Percentiles rank a stretch among this genome's conserved stretches.
Evolutionary conservation across 2,797 vertebrate species (phyloP).

Genomic region (Macroramphosus scolopax): DNA sequence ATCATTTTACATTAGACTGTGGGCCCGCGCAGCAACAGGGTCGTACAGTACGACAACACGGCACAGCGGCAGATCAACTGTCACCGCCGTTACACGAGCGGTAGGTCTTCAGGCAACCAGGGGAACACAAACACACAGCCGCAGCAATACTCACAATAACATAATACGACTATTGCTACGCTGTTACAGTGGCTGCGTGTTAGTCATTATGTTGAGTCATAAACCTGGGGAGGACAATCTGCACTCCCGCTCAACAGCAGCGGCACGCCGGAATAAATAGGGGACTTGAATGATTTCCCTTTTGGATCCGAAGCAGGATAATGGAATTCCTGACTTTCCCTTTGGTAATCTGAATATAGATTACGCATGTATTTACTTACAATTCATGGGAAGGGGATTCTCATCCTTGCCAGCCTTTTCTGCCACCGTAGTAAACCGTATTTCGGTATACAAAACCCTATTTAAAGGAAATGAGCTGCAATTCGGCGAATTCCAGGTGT

Average conservation of each 20-base stretch:
- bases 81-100: conserved; percentile 56
- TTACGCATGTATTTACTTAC: conserved; percentile 66
- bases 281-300: conserved; percentile 63
- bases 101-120: conserved; percentile 38
- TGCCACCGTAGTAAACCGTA: conserved; percentile 40
- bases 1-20: conserved; percentile 43
- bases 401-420: conserved; percentile 23
- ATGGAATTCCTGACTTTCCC: conserved; percentile 62
- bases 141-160: conserved; percentile 51
- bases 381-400: conserved; percentile 50
- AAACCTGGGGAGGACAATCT: conserved; percentile 53
- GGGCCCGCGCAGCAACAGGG: conserved; percentile 40
- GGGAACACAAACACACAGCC: conserved; percentile 43
- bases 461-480: conserved; percentile 67
- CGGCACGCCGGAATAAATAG: conserved; percentile 47
- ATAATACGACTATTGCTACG: conserved; percentile 46
- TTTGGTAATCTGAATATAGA: conserved; percentile 70
- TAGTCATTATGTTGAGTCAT: conserved; percentile 63
- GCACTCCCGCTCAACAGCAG: conserved; percentile 40
- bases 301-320: conserved; percentile 54
- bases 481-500: conserved; percentile 51
- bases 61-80: conserved; percentile 47
- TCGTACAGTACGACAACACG: conserved; percentile 31
- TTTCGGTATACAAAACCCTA: conserved; percentile 36
- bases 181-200: conserved; percentile 60